Percentiles rank a stretch among this genome's conserved stretches.
These are phyloP conservation scores for Zygogramma bicolorata DNA, from an alignment of 2,888 invertebrate genomes.

Conservation along the genomic window DNA sequence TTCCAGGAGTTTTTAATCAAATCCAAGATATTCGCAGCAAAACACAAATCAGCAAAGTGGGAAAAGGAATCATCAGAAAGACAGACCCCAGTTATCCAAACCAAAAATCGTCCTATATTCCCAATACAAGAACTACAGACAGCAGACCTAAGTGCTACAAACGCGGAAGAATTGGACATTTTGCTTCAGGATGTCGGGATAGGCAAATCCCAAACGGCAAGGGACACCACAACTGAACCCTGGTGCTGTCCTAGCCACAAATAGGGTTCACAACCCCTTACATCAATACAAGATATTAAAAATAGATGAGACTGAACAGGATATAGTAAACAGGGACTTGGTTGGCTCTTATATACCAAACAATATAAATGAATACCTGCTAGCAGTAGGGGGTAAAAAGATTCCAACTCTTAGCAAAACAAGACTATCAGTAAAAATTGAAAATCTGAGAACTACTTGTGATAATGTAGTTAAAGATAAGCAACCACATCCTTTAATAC, in stretches of 20 bases:
- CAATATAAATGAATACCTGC: neutral
- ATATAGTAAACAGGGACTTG: conserved; percentile 1
- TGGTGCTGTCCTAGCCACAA: neutral
- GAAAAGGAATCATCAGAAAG: neutral
- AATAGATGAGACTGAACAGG: neutral
- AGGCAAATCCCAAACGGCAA: conserved; percentile 14
- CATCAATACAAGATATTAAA: neutral
- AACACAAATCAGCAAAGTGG: neutral
- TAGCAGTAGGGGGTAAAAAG: neutral
- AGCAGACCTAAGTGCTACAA: conserved; percentile 2
- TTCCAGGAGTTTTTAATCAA: neutral
- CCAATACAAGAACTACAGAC: conserved; percentile 7
- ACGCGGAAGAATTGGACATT: neutral
- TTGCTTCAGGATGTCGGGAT: neutral
- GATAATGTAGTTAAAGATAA: conserved; percentile 1
- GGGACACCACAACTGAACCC: neutral
- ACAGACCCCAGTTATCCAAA: neutral
- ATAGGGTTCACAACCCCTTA: neutral
- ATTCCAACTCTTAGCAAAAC: neutral
- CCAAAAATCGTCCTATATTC: neutral
- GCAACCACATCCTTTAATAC: neutral
- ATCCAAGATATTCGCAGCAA: neutral
- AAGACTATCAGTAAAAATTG: neutral
- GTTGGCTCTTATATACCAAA: neutral
- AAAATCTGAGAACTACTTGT: neutral